phyloP scores from a whole-genome alignment of 2,888 invertebrate genomes.

The Therioaphis trifolii region DNA sequence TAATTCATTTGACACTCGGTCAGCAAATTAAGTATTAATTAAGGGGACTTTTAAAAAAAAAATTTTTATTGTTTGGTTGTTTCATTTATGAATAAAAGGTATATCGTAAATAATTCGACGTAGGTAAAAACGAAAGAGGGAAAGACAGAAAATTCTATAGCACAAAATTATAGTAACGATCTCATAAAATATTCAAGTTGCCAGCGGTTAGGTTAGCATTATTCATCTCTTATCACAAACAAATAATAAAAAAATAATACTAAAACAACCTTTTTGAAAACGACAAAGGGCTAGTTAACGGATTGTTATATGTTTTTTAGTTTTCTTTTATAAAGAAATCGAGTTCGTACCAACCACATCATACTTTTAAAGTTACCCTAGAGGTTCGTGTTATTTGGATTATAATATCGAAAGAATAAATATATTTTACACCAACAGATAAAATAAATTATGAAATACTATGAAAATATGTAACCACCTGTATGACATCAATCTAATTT shows the following conservation, averaged over 20 bases:
- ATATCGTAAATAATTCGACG: not conserved
- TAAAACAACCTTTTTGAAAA: not conserved
- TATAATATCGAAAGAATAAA: not conserved
- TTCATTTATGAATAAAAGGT: conserved; percentile 20
- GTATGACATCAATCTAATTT: no score
- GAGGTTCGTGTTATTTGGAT: not conserved
- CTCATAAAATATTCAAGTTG: conserved; percentile 26
- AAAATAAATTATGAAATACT: no score
- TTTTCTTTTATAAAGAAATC: not conserved
- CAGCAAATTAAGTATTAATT: conserved; percentile 44
- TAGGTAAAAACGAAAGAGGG: not conserved
- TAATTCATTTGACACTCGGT: conserved; percentile 21
- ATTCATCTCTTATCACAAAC: conserved; percentile 24
- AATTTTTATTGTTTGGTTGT: conserved; percentile 21
- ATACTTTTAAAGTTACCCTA: not conserved
- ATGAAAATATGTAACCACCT: no score
- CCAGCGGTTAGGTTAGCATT: not conserved
- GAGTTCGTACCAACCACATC: no score
- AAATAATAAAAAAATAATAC: not conserved
- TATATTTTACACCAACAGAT: no score
- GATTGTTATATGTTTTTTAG: not conserved
- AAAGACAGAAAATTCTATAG: not conserved
- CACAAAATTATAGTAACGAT: conserved; percentile 10
- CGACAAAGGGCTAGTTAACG: conserved; percentile 7
- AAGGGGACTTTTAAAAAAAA: conserved; percentile 33